Percentiles rank a stretch among this genome's conserved stretches.
phyloP scores from a whole-genome alignment of 2,797 vertebrate species.

The Lepilemur ruficaudatus region DNA sequence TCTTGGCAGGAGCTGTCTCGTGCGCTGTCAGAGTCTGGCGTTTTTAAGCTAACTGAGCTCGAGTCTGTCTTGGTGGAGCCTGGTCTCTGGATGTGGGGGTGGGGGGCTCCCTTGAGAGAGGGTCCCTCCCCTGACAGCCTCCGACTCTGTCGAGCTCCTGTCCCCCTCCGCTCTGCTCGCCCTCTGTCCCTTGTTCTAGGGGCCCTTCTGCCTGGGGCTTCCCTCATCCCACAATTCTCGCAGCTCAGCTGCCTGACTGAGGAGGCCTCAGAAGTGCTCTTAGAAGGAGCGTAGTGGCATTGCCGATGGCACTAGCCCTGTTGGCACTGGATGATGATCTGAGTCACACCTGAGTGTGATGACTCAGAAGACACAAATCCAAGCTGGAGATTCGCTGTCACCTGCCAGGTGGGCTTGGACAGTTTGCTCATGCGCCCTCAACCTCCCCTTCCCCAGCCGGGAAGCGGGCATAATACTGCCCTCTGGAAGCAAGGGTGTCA shows the following conservation, averaged over 20 bases:
- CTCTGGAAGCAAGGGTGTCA: neutral
- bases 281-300: neutral
- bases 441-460: neutral
- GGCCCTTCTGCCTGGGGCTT: neutral
- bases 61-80: neutral
- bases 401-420: neutral
- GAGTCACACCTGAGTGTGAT: neutral
- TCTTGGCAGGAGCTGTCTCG: neutral
- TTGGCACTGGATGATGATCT: no score
- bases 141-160: rapidly evolving
- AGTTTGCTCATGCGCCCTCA: rapidly evolving
- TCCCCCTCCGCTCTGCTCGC: no score
- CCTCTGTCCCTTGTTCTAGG: neutral
- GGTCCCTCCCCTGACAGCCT: no score
- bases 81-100: no score
- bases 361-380: neutral
- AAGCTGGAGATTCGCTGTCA: neutral
- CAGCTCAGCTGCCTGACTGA: neutral
- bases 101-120: no score
- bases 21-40: neutral
- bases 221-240: neutral
- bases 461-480: neutral
- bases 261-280: neutral
- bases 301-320: neutral
- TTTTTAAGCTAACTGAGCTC: neutral